These are phyloP conservation scores for Garrulus glandarius DNA, from an alignment of 2,797 vertebrate genomes.

Conservation along the genomic window DNA sequence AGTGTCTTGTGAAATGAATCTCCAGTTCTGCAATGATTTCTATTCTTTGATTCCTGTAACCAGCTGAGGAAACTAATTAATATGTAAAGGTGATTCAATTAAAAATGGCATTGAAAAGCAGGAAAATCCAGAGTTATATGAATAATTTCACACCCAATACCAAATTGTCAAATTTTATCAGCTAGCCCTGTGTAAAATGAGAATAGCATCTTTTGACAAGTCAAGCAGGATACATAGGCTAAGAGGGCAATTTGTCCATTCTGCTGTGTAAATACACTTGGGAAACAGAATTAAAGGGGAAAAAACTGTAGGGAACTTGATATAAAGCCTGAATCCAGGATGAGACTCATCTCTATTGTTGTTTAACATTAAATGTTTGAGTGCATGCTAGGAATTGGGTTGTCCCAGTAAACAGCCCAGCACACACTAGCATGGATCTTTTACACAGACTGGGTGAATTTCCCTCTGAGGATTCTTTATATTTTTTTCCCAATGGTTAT, in stretches of 20 bases:
- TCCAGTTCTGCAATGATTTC: background rate
- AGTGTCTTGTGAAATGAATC: background rate
- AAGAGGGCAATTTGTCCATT: background rate
- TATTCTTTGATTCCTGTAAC: background rate
- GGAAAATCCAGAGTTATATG: background rate
- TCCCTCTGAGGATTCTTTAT: background rate
- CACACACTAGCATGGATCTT: background rate
- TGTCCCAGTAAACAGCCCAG: background rate
- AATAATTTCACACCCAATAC: constrained; percentile 10
- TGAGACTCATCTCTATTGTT: background rate
- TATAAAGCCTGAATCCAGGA: background rate
- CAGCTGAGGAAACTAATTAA: background rate
- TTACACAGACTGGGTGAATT: background rate
- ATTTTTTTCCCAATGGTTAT: rapidly evolving
- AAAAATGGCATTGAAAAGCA: constrained; percentile 7
- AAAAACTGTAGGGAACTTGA: background rate
- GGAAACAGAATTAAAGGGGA: background rate
- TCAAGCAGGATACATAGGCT: background rate
- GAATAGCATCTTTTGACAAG: background rate
- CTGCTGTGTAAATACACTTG: background rate
- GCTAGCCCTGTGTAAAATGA: background rate
- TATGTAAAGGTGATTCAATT: constrained; percentile 1
- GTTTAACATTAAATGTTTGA: background rate
- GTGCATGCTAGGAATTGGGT: rapidly evolving
- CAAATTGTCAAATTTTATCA: background rate